Conservation (phyloP, 64 coral and sea anemone genomes). For the Astreopora myriophthalma region DNA sequence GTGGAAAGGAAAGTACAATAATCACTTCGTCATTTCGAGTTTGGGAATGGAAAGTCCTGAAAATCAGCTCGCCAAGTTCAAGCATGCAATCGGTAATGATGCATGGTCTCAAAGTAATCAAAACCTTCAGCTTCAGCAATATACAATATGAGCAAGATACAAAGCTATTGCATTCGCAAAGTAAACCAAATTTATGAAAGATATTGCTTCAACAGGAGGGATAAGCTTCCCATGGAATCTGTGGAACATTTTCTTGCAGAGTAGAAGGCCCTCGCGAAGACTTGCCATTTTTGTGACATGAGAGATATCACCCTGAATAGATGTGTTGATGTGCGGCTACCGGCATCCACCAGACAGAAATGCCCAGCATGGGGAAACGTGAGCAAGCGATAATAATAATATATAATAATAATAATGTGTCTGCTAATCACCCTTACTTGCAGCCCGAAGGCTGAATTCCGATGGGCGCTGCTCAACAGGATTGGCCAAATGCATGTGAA, state of each 20-base stretch:
- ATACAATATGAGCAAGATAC: conserved; percentile 17
- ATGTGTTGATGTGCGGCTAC: not conserved
- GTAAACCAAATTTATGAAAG: conserved; percentile 68
- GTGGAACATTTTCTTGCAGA: conserved; percentile 30
- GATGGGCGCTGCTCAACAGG: too few relatives aligned
- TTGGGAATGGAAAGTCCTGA: too few relatives aligned
- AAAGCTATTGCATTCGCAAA: conserved; percentile 14
- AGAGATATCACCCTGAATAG: not conserved
- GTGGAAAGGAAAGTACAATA: too few relatives aligned
- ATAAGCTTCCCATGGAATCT: conserved; percentile 16
- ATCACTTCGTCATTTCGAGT: too few relatives aligned
- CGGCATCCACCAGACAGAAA: not conserved
- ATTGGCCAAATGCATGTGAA: too few relatives aligned
- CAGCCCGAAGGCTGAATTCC: too few relatives aligned
- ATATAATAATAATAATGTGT: too few relatives aligned
- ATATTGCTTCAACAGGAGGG: conserved; percentile 47
- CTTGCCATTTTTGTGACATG: conserved; percentile 70
- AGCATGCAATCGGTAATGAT: too few relatives aligned
- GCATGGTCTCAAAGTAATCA: too few relatives aligned
- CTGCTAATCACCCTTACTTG: too few relatives aligned
- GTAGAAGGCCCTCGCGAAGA: conserved; percentile 54
- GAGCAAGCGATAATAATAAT: not conserved
- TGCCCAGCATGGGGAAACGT: not conserved
- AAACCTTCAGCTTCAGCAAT: too few relatives aligned
- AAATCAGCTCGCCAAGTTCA: too few relatives aligned